Evolutionary conservation across 2,113 vertebrate species (phyloP).

Genomic region (Oophaga pumilio): DNA sequence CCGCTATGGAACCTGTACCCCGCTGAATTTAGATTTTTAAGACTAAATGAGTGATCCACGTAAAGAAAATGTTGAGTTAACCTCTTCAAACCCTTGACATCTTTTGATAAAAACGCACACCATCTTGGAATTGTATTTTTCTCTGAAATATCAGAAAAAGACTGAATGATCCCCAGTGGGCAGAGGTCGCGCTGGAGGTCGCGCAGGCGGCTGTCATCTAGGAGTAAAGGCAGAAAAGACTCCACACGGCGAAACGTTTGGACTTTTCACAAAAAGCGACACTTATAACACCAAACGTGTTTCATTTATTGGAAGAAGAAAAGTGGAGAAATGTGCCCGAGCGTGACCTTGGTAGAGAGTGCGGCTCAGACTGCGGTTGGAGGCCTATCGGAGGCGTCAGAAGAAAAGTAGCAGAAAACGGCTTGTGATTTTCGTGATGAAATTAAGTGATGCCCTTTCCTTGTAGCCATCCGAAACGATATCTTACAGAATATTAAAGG

Average conservation of each 20-base stretch:
- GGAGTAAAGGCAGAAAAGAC: background rate
- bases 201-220: constrained; percentile 18
- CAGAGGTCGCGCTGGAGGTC: background rate
- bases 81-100: background rate
- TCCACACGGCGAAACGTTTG: background rate
- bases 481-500: no score
- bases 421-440: no score
- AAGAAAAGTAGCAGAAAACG: no score
- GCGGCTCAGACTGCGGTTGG: no score
- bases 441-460: no score
- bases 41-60: background rate
- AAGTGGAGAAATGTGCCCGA: no score
- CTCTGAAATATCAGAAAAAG: background rate
- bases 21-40: background rate
- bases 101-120: background rate
- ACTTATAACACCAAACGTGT: background rate
- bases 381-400: no score
- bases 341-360: no score
- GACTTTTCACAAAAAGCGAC: background rate
- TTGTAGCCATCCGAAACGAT: no score
- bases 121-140: background rate
- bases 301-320: background rate
- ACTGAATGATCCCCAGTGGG: background rate
- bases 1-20: no score
- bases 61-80: background rate